A percentile compares a stretch with the other conserved stretches of the same genome.
Evolutionary conservation across 2,113 vertebrate species (phyloP).

Genomic region (Charadrius vociferus): DNA sequence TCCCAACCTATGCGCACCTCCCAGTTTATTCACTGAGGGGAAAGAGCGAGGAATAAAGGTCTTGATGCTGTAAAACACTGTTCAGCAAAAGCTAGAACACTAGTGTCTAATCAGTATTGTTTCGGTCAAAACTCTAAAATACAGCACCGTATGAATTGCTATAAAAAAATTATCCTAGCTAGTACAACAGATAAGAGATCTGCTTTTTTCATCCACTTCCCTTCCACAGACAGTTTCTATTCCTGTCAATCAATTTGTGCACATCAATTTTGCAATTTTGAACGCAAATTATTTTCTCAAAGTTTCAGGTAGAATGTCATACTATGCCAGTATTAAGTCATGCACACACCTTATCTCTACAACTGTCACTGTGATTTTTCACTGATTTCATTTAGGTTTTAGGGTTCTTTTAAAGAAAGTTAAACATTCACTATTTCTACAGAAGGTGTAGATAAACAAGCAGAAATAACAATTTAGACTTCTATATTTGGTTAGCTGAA

Average conservation of each 20-base stretch:
- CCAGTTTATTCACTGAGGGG: neutral
- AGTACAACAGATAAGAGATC: neutral
- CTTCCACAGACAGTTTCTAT: neutral
- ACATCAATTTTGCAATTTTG: neutral
- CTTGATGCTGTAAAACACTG: fast-evolving
- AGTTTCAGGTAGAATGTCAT: neutral
- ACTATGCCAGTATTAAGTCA: neutral
- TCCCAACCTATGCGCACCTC: fast-evolving
- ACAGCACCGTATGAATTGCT: neutral
- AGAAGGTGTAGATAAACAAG: neutral
- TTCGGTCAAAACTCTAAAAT: neutral
- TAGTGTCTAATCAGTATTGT: neutral
- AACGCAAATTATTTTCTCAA: neutral
- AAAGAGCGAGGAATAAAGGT: neutral
- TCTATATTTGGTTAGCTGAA: neutral
- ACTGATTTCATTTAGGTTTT: neutral
- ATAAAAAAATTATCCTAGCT: neutral
- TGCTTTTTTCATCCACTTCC: neutral
- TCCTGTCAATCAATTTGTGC: neutral
- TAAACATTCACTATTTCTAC: neutral
- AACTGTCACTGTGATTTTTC: neutral
- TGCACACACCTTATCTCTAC: neutral
- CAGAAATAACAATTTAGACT: neutral
- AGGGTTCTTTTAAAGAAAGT: neutral
- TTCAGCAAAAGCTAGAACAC: neutral